Base-by-base conservation (phyloP, 2,797 vertebrate genomes). In the Chelon labrosus region DNA sequence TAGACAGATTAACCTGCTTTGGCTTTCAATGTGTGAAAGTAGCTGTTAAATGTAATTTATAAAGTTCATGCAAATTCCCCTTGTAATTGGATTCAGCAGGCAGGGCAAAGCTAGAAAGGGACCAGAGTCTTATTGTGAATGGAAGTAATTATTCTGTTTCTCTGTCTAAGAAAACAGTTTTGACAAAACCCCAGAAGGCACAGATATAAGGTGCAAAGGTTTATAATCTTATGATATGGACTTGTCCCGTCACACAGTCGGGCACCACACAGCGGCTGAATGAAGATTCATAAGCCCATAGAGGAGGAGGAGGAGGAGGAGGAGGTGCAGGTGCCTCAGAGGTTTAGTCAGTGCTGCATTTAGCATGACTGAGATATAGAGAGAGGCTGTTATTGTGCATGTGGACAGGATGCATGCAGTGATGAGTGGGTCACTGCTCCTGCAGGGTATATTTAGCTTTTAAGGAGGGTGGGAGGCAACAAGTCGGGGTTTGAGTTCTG, bases 331-430 rank as follows among this genome's bases (percentile, higher is more conserved):
- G 86, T 85, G 79, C 82, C 86, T 57, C 80, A 25, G 87, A 71
- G 77, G 75, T 85, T 85, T 77, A 75, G 89, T 88, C 82, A 82
- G 82, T 5, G 85, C 93, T 78, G 84, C 76, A 85, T 95, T 93
- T 93, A 94, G 90, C 85, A 53, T 39, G 62, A 66, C 85, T 56
- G 75, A 80, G 84, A 88, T 86, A 80, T 65, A 78, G 73, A 77
- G 59, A 16, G 79, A 85, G 84, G 84, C 84, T 85, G 85, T 72
- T 77, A 79, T 80, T 82, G 79, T 88, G 88, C 78, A 61, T 52
- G 39, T 31, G 67, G 42, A 7, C 55, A 75, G 75, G 83, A 85
- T 80, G 69, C 60, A 55, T 63, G 70, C 65, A 39, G 73, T 56
- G 79, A 80, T 65, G 75, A 74, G 84, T 60, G 64, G 81, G 70